A percentile compares a stretch with the other conserved stretches of the same genome.
These are phyloP conservation scores for Apistogramma diplotaenia DNA, from an alignment of 2,113 vertebrate genomes.

Conservation along the genomic window DNA sequence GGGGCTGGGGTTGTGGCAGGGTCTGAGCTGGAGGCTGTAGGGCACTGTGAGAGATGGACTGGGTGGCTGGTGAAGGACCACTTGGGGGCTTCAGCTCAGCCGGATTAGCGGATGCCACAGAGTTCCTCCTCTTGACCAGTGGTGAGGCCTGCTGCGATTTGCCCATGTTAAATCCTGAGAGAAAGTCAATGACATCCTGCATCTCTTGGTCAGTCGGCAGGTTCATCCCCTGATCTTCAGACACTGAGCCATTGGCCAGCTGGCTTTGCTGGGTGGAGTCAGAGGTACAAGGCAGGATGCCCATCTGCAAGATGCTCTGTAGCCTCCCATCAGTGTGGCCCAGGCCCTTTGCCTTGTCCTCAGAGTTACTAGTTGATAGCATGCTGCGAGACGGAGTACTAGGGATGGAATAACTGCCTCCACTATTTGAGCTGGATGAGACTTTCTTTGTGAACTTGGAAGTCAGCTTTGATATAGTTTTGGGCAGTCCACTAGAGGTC, in stretches of 20 bases:
- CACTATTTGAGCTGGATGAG: slow-evolving; percentile 82
- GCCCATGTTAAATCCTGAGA: slow-evolving; percentile 98
- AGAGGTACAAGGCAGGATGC: slow-evolving; percentile 77
- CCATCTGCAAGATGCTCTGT: slow-evolving; percentile 86
- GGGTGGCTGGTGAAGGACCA: slow-evolving; percentile 77
- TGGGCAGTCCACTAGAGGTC: slow-evolving; percentile 90
- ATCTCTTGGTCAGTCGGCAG: slow-evolving; percentile 98
- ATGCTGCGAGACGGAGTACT: slow-evolving; percentile 88
- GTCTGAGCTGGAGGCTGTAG: slow-evolving; percentile 81
- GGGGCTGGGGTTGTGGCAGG: slow-evolving; percentile 62
- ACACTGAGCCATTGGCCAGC: slow-evolving; percentile 83
- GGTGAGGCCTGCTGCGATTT: slow-evolving; percentile 97
- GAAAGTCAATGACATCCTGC: slow-evolving; percentile 99
- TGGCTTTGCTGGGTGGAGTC: slow-evolving; percentile 75
- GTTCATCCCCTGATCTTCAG: slow-evolving; percentile 95
- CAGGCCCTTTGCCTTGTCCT: slow-evolving; percentile 87
- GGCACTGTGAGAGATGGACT: slow-evolving; percentile 78
- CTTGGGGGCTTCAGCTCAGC: slow-evolving; percentile 86
- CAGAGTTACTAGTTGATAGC: slow-evolving; percentile 78
- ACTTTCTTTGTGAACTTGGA: slow-evolving; percentile 96
- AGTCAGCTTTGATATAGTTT: slow-evolving; percentile 96
- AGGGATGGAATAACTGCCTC: slow-evolving; percentile 90
- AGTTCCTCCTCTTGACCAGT: slow-evolving; percentile 90
- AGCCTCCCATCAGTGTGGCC: slow-evolving; percentile 77
- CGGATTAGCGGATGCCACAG: slow-evolving; percentile 84